Base-by-base conservation (phyloP, 1,140 invertebrate genomes). In the Whitmania pigra region DNA sequence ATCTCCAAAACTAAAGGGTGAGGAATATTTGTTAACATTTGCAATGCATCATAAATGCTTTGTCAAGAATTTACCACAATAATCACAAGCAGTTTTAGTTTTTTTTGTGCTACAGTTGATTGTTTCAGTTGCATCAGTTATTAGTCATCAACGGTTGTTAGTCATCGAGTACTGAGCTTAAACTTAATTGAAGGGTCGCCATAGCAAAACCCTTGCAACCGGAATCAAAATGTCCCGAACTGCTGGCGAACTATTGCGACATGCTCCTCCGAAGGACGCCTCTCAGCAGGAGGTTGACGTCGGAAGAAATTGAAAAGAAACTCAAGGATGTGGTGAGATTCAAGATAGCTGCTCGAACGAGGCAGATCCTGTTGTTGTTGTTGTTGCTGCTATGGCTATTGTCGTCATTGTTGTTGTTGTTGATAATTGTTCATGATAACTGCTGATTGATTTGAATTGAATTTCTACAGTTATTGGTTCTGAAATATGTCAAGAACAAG, bases 171-270 rank as follows among this genome's bases (percentile, higher is more conserved):
- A 11, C 43, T 15, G n/a, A n/a, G n/a, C n/a, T n/a, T n/a, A n/a
- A n/a, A 49, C 15, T 49, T 49, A 49, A 49, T 49, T 31, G 29
- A 2, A 63, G 57, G 22, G 57, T 63, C 11, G 29, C 57, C 22
- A 63, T 25, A 22, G 22, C 29, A 31, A 63, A 63, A 63, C 29
- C 57, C 78, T 85, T 83, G 17, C 84, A 84, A 69, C 92, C 92
- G 2, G 96, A 99, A 80, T 98, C 94, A 72, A 94, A 96, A 80
- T 99, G 95, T 85, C 96, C 97, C 22, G 97, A 99, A 84, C 86
- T 99, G 67, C 84, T 99, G 76, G 97, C 97, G 54, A 99, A 98
- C 83, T 99, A 97, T 86, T 99, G 96, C 89, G 97, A 99, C 89
- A 94, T 99, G 90, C 84, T 99, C 76, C 85, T 99, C 76, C 87